Evolutionary conservation across 2,888 invertebrate genomes (phyloP).

Genomic region (Plagodis pulveraria): DNA sequence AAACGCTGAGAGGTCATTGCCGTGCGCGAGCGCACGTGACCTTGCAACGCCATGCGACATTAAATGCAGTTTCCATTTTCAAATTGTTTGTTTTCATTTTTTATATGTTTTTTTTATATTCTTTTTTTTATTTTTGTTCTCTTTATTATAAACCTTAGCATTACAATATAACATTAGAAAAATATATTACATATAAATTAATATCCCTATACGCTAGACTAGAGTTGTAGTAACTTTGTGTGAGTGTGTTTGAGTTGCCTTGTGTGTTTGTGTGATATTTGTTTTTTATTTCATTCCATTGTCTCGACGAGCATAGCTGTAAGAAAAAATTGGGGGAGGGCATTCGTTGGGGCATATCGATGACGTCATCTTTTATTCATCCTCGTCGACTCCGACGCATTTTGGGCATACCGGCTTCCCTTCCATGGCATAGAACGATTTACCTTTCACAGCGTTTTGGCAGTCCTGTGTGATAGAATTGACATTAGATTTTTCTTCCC

Average conservation of each 20-base stretch:
- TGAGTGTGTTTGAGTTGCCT: slow-evolving; percentile 58
- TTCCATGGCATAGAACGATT: slow-evolving; percentile 98
- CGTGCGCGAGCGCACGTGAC: slow-evolving; percentile 66
- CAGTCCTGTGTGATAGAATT: slow-evolving; percentile 91
- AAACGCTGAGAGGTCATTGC: slow-evolving; percentile 69
- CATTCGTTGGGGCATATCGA: slow-evolving; percentile 72
- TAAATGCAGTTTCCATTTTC: slow-evolving; percentile 24
- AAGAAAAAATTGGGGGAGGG: slow-evolving; percentile 71
- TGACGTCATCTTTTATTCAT: slow-evolving; percentile 83
- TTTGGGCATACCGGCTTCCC: slow-evolving; percentile 97
- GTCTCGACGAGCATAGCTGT: slow-evolving; percentile 77
- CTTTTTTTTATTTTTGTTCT: slow-evolving; percentile 76
- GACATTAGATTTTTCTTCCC: slow-evolving; percentile 42
- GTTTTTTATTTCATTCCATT: slow-evolving; percentile 48
- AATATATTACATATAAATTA: slow-evolving; percentile 77
- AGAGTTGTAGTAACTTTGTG: slow-evolving; percentile 49
- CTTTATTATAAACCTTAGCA: slow-evolving; percentile 84
- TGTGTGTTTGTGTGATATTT: slow-evolving; percentile 50
- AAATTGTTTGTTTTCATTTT: slow-evolving; percentile 57
- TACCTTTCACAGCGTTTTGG: slow-evolving; percentile 95
- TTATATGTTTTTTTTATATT: slow-evolving; percentile 48
- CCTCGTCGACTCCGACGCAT: slow-evolving; percentile 96
- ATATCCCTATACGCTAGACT: slow-evolving; percentile 69
- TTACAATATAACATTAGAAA: slow-evolving; percentile 82
- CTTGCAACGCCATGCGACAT: slow-evolving; percentile 56